Evolutionary conservation across 2,797 vertebrate species (phyloP), one percentile per base, ranked within the genome.

Genomic region (Rhinella marina): DNA sequence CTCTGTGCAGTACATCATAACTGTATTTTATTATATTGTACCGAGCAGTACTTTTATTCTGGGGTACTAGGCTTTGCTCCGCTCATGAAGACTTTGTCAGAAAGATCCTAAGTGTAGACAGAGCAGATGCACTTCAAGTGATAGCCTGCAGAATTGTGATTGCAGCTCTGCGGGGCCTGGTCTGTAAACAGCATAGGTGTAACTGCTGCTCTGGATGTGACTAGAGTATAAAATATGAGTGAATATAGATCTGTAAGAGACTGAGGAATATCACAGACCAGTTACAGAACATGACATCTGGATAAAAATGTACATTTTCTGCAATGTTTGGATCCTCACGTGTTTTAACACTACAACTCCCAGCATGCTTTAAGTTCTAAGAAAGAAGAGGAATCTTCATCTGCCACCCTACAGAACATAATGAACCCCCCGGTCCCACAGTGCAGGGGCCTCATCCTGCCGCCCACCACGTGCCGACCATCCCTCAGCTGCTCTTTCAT

Each of bases 401-500:
- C 16, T 32, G 27, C 29, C 68, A 32, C 8, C 19, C 8, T 41
- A 72, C 8, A 68, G 19, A 29, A 27, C 3, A 27, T 27, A 16
- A 29, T 32, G 25, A 32, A 16, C 5, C 5, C 77, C 77, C n/a
- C 16, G 23, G 29, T 2, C 14, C 23, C 17, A 2, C 56, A 21
- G 56, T 19, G 12, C 16, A 12, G 48, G 73, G 73, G 32, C 73
- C 13, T 14, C 52, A 8, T 10, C 29, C 66, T 66, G 72, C 75
- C 10, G 29, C 61, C 76, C 41, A 61, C 13, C 54, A 5, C 64
- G 48, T 59, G 52, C 29, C 66, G 14, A 27, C 8, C 11, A 56
- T 23, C 29, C 64, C 56, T 73, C 78, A 61, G 48, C 61, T 59
- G 21, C 76, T 68, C 17, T 86, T 66, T 72, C 41, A 29, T 23